Percentiles rank a stretch among this genome's conserved stretches.
phyloP scores from a whole-genome alignment of 1,140 invertebrate genomes.

The Daktulosphaira vitifoliae region DNA sequence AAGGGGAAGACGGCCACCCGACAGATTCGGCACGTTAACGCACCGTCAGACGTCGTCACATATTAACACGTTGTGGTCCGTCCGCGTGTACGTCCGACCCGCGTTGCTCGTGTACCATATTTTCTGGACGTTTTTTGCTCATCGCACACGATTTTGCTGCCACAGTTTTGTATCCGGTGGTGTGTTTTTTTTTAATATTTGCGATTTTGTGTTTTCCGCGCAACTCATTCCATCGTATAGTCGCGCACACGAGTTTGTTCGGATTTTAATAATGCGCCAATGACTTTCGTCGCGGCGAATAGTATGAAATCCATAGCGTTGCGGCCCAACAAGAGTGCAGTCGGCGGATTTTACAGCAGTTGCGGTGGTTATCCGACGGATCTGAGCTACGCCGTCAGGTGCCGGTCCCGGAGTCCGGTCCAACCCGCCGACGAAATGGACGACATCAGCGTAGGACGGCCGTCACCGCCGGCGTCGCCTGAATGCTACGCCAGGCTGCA shows the following conservation, averaged over 20 bases:
- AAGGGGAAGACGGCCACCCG: background rate
- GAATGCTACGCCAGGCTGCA: constrained; percentile 58
- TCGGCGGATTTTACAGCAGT: constrained; percentile 5
- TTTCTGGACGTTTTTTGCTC: background rate
- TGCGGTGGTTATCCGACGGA: constrained; percentile 21
- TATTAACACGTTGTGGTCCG: constrained; percentile 2
- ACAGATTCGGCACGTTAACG: background rate
- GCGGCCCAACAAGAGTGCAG: constrained; percentile 18
- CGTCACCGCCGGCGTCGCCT: constrained; percentile 51
- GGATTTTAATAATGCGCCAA: background rate
- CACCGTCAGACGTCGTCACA: background rate
- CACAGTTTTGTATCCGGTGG: background rate
- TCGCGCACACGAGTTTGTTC: background rate
- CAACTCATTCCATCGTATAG: background rate
- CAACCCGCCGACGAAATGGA: constrained; percentile 40
- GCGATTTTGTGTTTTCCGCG: background rate
- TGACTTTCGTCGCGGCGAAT: constrained; percentile 18
- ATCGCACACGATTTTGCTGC: background rate
- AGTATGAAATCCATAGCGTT: constrained; percentile 31
- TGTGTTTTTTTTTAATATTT: background rate
- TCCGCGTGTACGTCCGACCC: constrained; percentile 10
- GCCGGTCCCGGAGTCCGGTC: constrained; percentile 20
- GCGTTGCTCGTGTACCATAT: background rate
- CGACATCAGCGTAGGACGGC: constrained; percentile 65
- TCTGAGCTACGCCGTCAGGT: background rate